Evolutionary conservation across 2,113 vertebrate species (phyloP), one percentile per base, ranked within the genome.

Genomic region (Vicugna pacos): DNA sequence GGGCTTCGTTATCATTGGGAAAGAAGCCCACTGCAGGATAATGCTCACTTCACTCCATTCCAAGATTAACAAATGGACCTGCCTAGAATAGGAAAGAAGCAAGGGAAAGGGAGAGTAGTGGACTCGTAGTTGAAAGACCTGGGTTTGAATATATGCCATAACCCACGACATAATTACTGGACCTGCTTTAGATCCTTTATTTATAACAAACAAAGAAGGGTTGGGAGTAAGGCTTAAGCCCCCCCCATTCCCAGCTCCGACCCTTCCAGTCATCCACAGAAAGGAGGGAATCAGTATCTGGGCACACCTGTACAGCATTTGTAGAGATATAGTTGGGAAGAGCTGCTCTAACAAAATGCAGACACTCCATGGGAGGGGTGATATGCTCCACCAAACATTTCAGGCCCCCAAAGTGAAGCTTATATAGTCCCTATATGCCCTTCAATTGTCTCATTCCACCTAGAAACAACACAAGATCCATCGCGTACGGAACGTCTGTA

Each of bases 281-380:
- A 94, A 56, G 19, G 42, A 80, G 2, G 7, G 22, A 12, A n/a
- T 87, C 26, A 65, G 0, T 58, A 48, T 54, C 32, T 72, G 22
- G 12, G 38, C 35, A 50, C 38, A 77, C 5, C 1, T 69, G 0
- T 54, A 56, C 50, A 5, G 0, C 17, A 67, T n/a, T 48, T 93
- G 11, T 58, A 16, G 42, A n/a, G 9, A 54, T 20, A 48, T 42
- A 52, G 6, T 26, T 62, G 32, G 14, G 20, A 69, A 97, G 38
- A 86, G 13, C 26, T 86, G 10, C 48, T 96, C n/a, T 91, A 20
- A 67, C 92, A 48, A 81, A 85, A 95, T 52, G n/a, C 46, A 76
- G 32, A 50, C 26, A 19, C 12, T 20, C 24, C 54, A 2, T 17
- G 16, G 42, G 76, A 54, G 8, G 7, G 16, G 8, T 62, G 20